Base-by-base conservation (phyloP, 1,140 invertebrate species). In the Drosophila aff. region DNA sequence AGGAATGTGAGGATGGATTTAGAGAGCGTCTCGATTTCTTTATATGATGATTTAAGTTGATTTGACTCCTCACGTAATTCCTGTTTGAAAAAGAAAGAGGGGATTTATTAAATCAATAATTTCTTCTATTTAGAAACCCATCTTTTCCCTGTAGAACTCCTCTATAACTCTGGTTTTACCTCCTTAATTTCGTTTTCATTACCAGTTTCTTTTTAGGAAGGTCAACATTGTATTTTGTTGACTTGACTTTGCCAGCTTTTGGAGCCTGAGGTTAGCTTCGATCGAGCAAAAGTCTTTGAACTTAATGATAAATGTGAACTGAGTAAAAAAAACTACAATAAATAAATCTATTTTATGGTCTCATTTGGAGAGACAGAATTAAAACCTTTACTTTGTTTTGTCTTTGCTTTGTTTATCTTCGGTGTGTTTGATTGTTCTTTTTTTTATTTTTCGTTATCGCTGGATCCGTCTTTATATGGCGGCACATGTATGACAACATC, bases 31-130 rank as follows among this genome's bases (percentile, higher is more conserved):
- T 93, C 76, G 61, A 95, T 93, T 77, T 95, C 94, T 73, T 95
- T 94, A 82, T 95, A 93, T 87, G 93, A 93, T 75, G 93, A 87
- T 92, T 93, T 93, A 87, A 93, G 69, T 93, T 93, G 82, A 90
- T 95, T 94, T 53, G 94, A 95, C 92, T 96, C 95, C 43, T 93
- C 87, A 76, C 94, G 93, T 65, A 96, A 84, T 82, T 95, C 95
- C 95, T 96, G 63, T 9, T 78, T 78, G 66, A 76, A 79, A 60
- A 47, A 13, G 53, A 73, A 69, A 58, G 2, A 23, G 53, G 28
- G 13, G 40, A 10, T 13, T 57, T 65, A 49, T 23, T 23, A 23
- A 23, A 23, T 23, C 7, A 6, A 43, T n/a, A 26, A 5, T n/a
- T 16, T 15, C 36, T 8, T 38, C 36, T 38, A 15, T 23, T 11